Evolutionary conservation across 1,140 invertebrate species (phyloP), one percentile per base, ranked within the genome.

Genomic region (Octopus bimaculoides): DNA sequence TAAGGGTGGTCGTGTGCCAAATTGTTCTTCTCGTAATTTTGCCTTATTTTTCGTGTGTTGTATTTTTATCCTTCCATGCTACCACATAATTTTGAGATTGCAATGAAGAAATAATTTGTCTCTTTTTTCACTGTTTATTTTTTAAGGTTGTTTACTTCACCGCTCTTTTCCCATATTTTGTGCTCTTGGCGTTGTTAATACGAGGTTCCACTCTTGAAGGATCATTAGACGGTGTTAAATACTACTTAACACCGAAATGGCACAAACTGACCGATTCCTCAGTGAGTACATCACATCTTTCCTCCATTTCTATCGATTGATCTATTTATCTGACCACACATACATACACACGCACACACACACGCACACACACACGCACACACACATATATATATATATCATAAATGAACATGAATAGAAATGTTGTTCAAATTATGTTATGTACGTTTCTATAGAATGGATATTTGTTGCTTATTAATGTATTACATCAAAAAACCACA

Each of bases 211-310:
- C 95, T 8, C 90, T 96, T 17, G 94, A 94, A 1, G 95, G 95
- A 17, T 95, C 97, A 3, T 93, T 93, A 0, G 93, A 94, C 77
- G 95, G 95, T 3, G 94, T 96, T 80, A 85, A 94, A 5, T 96
- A 95, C 88, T 97, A 96, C 88, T 89, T 97, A 9, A 95, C 93
- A 10, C 96, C 96, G 41, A 80, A 86, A 77, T 88, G 87, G 87
- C 82, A 85, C 2, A 84, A 84, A 75, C 84, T 87, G 54, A 66
- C 80, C 20, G 83, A 83, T 61, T 84, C 85, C 41, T 85, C 84
- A 81, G 87, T 88, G 76, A 82, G 79, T 80, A 61, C 56, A 10
- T 9, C 56, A 61, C 17, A 61, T 61, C 56, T 61, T 61, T 61
- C 56, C 17, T 61, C 17, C 9, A 61, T 17, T 61, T 61, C 17